These are phyloP conservation scores for Pseudobourletiella spinata DNA, from an alignment of 1,140 invertebrate genomes.

Conservation along the genomic window DNA sequence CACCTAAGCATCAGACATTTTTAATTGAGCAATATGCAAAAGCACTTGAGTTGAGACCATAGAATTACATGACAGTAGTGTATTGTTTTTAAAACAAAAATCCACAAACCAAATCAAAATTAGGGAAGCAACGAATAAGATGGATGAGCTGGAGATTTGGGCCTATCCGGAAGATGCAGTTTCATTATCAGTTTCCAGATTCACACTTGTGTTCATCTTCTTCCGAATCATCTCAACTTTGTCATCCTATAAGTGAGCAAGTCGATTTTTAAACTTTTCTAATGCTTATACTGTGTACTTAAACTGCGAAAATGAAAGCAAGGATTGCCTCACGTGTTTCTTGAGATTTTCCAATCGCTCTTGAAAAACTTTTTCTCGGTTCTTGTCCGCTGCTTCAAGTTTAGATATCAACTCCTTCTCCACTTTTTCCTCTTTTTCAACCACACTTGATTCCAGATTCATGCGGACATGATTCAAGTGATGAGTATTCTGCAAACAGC, in stretches of 20 bases:
- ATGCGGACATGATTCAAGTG: constrained; percentile 62
- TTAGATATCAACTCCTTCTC: constrained; percentile 61
- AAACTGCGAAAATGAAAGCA: constrained; percentile 7
- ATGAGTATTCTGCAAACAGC: constrained; percentile 29
- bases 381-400: constrained; percentile 61
- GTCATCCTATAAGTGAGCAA: constrained; percentile 29
- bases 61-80: too few species aligned
- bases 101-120: too few species aligned
- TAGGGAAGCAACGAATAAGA: too few species aligned
- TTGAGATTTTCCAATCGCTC: constrained; percentile 68
- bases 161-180: constrained; percentile 2
- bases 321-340: constrained; percentile 58
- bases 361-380: constrained; percentile 67
- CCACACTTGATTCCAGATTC: constrained; percentile 49
- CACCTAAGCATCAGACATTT: too few species aligned
- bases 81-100: too few species aligned
- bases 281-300: constrained; percentile 20
- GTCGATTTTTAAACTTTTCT: constrained; percentile 17
- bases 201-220: constrained; percentile 7
- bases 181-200: constrained; percentile 6
- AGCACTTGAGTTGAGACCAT: too few species aligned
- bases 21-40: too few species aligned
- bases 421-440: constrained; percentile 54
- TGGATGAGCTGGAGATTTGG: too few species aligned
- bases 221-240: constrained; percentile 32